Evolutionary conservation across 1,140 invertebrate species (phyloP).

Genomic region (Capitella teleta): DNA sequence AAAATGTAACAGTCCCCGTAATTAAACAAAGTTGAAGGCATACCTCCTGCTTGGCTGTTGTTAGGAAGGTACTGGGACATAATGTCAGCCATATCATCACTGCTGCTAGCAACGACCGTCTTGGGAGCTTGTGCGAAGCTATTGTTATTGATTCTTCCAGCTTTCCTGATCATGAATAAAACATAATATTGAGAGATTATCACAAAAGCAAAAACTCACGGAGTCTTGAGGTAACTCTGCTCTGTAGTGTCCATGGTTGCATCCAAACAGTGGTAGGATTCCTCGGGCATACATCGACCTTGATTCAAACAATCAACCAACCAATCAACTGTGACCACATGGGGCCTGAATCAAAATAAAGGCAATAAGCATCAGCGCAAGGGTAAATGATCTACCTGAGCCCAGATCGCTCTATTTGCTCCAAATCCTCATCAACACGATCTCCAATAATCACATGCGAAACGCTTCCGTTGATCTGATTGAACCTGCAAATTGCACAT

Average conservation of each 20-base stretch:
- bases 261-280: conserved; percentile 17
- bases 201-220: no score
- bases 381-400: conserved; percentile 9
- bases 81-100: conserved; percentile 22
- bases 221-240: no score
- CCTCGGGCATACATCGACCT: conserved; percentile 50
- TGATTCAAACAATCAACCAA: conserved; percentile 58
- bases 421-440: conserved; percentile 23
- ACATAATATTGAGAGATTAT: no score
- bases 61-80: conserved; percentile 29
- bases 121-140: no score
- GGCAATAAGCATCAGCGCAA: neutral
- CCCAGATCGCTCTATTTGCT: conserved; percentile 19
- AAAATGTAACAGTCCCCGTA: no score
- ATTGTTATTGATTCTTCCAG: no score
- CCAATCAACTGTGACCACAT: conserved; percentile 61
- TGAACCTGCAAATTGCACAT: conserved; percentile 47
- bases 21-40: no score
- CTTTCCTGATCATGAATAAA: no score
- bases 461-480: conserved; percentile 59
- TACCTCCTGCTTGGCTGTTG: neutral
- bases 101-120: no score
- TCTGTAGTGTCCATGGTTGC: no score
- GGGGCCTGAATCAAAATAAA: conserved; percentile 42
- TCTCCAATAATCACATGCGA: conserved; percentile 69